Percentiles rank a stretch among this genome's conserved stretches.
These are phyloP conservation scores for Trichacis sp. DNA, from an alignment of 2,888 invertebrate genomes.

Conservation along the genomic window DNA sequence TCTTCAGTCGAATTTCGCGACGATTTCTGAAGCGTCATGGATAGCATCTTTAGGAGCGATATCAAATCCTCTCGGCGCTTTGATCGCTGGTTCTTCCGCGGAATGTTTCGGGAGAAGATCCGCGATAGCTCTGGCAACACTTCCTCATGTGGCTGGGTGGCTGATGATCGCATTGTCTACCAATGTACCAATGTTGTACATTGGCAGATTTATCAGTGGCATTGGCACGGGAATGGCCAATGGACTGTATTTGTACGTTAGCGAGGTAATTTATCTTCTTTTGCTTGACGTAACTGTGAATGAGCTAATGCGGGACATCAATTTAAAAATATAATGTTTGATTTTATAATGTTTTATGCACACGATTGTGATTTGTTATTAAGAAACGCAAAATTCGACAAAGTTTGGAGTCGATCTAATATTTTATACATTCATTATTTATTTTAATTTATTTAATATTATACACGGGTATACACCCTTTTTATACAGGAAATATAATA, in stretches of 20 bases:
- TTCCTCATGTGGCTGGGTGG: slow-evolving; percentile 80
- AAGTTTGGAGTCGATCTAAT: no score
- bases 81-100: slow-evolving; percentile 77
- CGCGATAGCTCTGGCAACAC: slow-evolving; percentile 76
- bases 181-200: slow-evolving; percentile 75
- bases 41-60: slow-evolving; percentile 80
- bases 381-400: no score
- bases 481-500: no score
- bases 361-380: no score
- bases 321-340: no score
- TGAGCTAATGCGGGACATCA: no score
- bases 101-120: slow-evolving; percentile 76
- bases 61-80: slow-evolving; percentile 79
- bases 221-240: slow-evolving; percentile 75
- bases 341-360: no score
- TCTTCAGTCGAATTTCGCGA: slow-evolving; percentile 72
- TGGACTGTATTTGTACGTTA: slow-evolving; percentile 63
- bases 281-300: no score
- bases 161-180: slow-evolving; percentile 77
- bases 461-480: no score
- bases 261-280: slow-evolving; percentile 51
- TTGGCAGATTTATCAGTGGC: slow-evolving; percentile 78
- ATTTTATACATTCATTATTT: no score
- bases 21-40: slow-evolving; percentile 77
- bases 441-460: no score